Evolutionary conservation across 2,888 invertebrate genomes (phyloP), one percentile per base, ranked within the genome.

Genomic region (Harpalus rufipes): DNA sequence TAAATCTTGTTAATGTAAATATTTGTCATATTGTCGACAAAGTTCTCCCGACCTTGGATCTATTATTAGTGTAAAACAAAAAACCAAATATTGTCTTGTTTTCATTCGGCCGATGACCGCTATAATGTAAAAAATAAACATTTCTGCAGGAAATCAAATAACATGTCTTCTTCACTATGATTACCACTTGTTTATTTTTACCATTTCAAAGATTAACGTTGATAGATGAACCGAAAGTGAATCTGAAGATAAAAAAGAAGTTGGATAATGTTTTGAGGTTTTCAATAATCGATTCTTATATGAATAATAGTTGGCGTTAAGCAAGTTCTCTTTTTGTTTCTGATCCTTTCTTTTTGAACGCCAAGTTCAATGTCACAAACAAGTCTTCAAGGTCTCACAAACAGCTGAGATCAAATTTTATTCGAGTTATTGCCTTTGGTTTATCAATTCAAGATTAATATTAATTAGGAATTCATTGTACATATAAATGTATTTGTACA

Each of bases 361-460:
- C 72, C 72, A 74, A 74, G 72, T 74, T 74, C 72, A 74, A 74
- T 74, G 72, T 74, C 72, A 32, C 68, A 21, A 25, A 21, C 63
- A 74, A 44, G 44, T 44, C 18, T 18, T 74, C 72, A 74, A 74
- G 72, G 72, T 16, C 72, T 74, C 14, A 16, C 44, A 51, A 74
- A 74, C 72, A 74, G 72, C 72, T 74, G 72, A 74, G 51, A 68
- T 12, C 12, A 51, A 51, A 51, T 74, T 74, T 44, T 18, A 44
- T 68, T 68, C 14, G 32, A 68, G 32, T 32, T 32, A 32, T 51
- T 51, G 44, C 1, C 68, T 65, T 65, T 65, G 25, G 10, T n/a
- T 65, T 65, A 25, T 65, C n/a, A 21, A 21, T 21, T 68, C 39
- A 39, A 7, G 68, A 39, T 39, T 32, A 32, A 61, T 25, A 63